Percentiles rank a stretch among this genome's conserved stretches.
Evolutionary conservation across 2,113 vertebrate species (phyloP).

Genomic region (Dermatemys mawii): DNA sequence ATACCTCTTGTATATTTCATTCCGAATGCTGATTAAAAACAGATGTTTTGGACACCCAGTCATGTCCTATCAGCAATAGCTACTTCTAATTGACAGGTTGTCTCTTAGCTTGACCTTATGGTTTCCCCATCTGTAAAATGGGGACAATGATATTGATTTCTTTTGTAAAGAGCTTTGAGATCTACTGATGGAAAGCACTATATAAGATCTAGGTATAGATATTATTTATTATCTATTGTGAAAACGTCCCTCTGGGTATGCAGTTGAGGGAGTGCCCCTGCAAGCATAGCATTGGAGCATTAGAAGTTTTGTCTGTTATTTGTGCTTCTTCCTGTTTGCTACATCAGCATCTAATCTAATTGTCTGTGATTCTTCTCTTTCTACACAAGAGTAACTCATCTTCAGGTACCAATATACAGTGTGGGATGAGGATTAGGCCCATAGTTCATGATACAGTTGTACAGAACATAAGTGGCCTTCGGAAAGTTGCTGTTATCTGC

Average conservation of each 20-base stretch:
- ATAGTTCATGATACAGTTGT: background rate
- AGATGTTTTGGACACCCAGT: background rate
- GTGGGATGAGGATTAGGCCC: background rate
- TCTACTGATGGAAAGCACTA: too few relatives aligned
- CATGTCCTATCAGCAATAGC: background rate
- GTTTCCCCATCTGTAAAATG: background rate
- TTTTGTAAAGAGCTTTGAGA: too few relatives aligned
- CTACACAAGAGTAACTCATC: conserved; percentile 11
- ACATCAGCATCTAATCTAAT: conserved; percentile 61
- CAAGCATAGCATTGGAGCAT: background rate
- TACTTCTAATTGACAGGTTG: background rate
- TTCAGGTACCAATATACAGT: background rate
- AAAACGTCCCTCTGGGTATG: background rate
- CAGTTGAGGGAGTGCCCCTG: background rate
- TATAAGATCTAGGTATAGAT: too few relatives aligned
- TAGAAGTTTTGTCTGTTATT: background rate
- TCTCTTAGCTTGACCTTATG: background rate
- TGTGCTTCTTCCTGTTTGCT: conserved; percentile 24
- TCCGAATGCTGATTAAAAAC: background rate
- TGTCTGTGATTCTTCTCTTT: conserved; percentile 48
- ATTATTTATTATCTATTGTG: too few relatives aligned
- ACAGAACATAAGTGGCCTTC: background rate
- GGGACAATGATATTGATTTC: background rate
- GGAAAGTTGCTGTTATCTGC: background rate
- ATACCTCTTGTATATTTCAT: background rate